Evolutionary conservation across 1,140 invertebrate genomes (phyloP).

Genomic region (Pentalonia nigronervosa): DNA sequence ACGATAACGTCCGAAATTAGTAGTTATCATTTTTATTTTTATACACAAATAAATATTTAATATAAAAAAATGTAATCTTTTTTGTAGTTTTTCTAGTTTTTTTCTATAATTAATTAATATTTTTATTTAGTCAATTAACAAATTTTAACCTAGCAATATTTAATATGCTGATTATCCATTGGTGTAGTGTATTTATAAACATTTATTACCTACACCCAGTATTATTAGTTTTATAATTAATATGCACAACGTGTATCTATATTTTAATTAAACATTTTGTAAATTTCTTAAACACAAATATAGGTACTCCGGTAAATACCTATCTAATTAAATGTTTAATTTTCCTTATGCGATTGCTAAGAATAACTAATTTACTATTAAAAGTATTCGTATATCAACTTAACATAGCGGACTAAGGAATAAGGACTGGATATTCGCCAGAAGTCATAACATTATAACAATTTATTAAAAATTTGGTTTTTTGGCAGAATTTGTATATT

Average conservation of each 20-base stretch:
- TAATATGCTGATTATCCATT: background rate
- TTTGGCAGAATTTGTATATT: constrained; percentile 5
- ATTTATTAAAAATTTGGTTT: background rate
- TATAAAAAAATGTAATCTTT: background rate
- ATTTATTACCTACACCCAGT: background rate
- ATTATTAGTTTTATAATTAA: background rate
- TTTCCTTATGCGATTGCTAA: background rate
- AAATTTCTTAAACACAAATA: background rate
- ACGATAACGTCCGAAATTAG: background rate
- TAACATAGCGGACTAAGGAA: background rate
- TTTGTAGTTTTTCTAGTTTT: background rate
- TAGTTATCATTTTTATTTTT: background rate
- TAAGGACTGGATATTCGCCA: constrained; percentile 30
- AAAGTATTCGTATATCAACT: background rate
- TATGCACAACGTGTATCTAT: background rate
- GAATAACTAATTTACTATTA: background rate
- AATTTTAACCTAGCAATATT: background rate
- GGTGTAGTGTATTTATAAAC: background rate
- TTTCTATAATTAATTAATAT: background rate
- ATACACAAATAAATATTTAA: background rate
- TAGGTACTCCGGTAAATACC: background rate
- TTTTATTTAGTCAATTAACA: background rate
- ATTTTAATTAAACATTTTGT: background rate
- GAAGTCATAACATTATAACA: background rate
- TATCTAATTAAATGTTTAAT: background rate